These are phyloP conservation scores for Pterophyllum scalare DNA, from an alignment of 2,113 vertebrate genomes.

Conservation along the genomic window DNA sequence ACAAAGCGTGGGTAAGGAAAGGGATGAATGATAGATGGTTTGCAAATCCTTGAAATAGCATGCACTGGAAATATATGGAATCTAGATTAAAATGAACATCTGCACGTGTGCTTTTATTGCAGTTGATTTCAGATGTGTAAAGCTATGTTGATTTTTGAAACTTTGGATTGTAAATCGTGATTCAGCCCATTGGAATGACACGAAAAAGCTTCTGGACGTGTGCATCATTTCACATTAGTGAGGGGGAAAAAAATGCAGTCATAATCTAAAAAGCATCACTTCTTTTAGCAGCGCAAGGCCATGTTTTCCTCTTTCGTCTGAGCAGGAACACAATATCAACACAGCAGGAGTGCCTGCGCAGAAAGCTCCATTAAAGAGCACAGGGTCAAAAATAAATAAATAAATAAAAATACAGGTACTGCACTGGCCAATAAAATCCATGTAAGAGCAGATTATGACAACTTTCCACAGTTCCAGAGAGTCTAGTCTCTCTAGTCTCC, in stretches of 20 bases:
- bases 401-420: background rate
- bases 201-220: background rate
- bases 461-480: background rate
- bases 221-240: background rate
- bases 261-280: background rate
- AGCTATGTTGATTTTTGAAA: background rate
- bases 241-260: no score
- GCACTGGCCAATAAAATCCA: background rate
- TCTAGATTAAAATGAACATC: conserved; percentile 9
- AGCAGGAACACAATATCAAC: background rate
- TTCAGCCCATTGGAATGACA: background rate
- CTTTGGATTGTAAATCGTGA: background rate
- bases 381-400: background rate
- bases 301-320: background rate
- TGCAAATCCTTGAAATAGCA: conserved; percentile 21
- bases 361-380: background rate
- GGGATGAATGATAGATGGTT: conserved; percentile 14
- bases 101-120: background rate
- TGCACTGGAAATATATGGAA: background rate
- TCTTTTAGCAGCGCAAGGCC: background rate
- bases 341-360: background rate
- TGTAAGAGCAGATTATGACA: background rate
- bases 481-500: background rate
- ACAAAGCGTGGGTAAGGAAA: background rate
- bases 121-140: background rate